Conservation (phyloP, 2,797 vertebrate genomes). For the Sciaenops ocellatus region DNA sequence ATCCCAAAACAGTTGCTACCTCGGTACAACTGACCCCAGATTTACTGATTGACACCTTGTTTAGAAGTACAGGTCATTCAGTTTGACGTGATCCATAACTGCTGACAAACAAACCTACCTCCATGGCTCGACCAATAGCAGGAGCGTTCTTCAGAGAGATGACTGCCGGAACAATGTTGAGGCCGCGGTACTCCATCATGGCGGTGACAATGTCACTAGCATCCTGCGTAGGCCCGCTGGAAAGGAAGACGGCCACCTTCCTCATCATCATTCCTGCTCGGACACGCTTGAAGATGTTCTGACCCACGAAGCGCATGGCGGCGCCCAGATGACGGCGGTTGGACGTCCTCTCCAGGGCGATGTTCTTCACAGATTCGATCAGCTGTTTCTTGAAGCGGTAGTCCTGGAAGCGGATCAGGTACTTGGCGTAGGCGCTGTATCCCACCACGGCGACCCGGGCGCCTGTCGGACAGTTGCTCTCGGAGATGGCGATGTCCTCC, state of each 20-base stretch:
- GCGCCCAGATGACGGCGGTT: conserved; percentile 83
- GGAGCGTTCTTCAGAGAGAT: conserved; percentile 83
- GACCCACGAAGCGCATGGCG: conserved; percentile 90
- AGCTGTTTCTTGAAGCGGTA: conserved; percentile 79
- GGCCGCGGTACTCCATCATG: conserved; percentile 85
- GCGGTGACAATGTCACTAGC: conserved; percentile 79
- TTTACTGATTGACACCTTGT: no score
- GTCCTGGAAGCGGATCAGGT: conserved; percentile 90
- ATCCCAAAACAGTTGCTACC: no score
- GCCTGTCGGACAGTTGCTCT: conserved; percentile 89
- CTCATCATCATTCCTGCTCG: conserved; percentile 84
- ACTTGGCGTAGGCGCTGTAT: conserved; percentile 82
- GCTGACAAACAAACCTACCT: conserved; percentile 70
- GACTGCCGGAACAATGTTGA: conserved; percentile 83
- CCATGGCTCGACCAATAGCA: conserved; percentile 76
- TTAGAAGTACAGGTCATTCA: no score
- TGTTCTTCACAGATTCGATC: conserved; percentile 79
- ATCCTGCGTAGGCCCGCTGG: conserved; percentile 75
- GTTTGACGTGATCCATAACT: no score
- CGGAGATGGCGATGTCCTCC: conserved; percentile 83
- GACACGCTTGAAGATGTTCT: conserved; percentile 89
- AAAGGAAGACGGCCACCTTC: conserved; percentile 90
- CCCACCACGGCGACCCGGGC: conserved; percentile 88
- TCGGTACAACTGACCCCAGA: no score
- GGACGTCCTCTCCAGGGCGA: conserved; percentile 81